phyloP scores from a whole-genome alignment of 2,797 vertebrate species.

The Sardinella longiceps region DNA sequence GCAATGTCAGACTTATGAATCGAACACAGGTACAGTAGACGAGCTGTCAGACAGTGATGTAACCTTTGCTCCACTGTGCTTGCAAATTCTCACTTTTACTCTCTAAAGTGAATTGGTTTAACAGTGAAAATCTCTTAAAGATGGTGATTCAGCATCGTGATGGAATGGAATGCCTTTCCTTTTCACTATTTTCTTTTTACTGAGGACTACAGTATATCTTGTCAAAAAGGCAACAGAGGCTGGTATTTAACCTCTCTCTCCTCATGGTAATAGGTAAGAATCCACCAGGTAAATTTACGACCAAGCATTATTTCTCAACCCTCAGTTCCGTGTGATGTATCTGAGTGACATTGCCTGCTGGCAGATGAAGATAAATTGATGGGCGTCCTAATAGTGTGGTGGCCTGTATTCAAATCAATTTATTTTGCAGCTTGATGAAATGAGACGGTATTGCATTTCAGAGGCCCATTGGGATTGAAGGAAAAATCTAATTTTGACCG shows the following conservation, averaged over 20 bases:
- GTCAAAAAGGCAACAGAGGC: too few species aligned
- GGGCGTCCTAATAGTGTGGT: not conserved
- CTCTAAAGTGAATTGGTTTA: too few species aligned
- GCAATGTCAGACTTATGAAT: too few species aligned
- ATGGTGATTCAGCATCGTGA: not conserved
- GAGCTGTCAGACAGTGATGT: too few species aligned
- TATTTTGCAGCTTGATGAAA: conserved; percentile 13
- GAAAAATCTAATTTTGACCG: conserved; percentile 51
- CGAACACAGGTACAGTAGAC: not conserved
- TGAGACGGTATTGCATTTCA: conserved; percentile 57
- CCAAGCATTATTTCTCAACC: not conserved
- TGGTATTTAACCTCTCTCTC: not conserved
- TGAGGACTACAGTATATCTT: too few species aligned
- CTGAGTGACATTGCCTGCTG: not conserved
- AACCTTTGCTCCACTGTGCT: too few species aligned
- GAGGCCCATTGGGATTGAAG: not conserved
- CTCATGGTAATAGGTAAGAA: not conserved
- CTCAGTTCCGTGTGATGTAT: not conserved
- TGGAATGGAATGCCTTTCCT: not conserved
- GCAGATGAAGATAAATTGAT: not conserved
- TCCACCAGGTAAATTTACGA: not conserved
- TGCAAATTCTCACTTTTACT: too few species aligned
- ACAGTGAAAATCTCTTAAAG: not conserved
- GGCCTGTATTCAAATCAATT: conserved; percentile 2
- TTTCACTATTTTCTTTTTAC: not conserved